phyloP scores from a whole-genome alignment of 2,113 vertebrate species.

The Paratilapia polleni region DNA sequence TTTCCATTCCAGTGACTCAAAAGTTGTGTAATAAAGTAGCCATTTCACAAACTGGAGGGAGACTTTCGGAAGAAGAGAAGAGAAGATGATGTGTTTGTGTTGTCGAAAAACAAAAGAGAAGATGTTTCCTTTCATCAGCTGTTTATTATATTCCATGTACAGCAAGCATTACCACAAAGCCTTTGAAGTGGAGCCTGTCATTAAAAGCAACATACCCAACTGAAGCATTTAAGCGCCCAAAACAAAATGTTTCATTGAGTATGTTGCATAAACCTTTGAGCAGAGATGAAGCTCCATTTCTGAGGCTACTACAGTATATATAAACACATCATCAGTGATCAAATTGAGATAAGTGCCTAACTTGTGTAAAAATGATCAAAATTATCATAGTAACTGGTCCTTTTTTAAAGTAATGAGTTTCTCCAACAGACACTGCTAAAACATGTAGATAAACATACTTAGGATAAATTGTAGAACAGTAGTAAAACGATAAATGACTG shows the following conservation, averaged over 20 bases:
- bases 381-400: neutral
- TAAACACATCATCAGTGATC: neutral
- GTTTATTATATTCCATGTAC: conserved; percentile 71
- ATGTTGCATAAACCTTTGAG: conserved; percentile 8
- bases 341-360: neutral
- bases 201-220: neutral
- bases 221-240: neutral
- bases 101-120: conserved; percentile 43
- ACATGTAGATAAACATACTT: conserved; percentile 12
- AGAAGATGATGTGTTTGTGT: neutral
- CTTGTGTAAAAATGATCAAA: neutral
- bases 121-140: conserved; percentile 46
- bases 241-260: neutral
- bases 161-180: conserved; percentile 50
- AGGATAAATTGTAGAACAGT: conserved; percentile 15
- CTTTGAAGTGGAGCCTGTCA: neutral
- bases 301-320: neutral
- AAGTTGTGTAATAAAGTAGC: neutral
- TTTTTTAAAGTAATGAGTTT: neutral
- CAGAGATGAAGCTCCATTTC: conserved; percentile 6
- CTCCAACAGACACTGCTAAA: neutral
- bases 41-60: neutral
- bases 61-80: neutral
- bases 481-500: conserved; percentile 8
- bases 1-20: neutral